Evolutionary conservation across 2,797 vertebrate genomes (phyloP), one percentile per base, ranked within the genome.

Genomic region (Vespertilio murinus): DNA sequence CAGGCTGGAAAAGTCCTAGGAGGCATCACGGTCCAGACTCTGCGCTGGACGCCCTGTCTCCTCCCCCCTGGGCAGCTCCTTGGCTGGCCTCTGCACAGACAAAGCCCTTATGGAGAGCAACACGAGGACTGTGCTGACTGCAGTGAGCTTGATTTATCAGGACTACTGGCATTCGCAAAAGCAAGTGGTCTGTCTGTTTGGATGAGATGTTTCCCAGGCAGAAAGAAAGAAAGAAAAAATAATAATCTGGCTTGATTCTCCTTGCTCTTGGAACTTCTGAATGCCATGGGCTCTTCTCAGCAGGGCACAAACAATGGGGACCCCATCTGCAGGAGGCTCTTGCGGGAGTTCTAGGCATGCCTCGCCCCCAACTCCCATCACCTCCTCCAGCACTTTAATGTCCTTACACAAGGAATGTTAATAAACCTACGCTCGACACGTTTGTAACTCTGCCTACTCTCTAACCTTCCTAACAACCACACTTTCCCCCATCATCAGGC

Each of bases 81-180:
- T 96, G 95, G 97, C 94, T 74, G 30, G 93, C 67, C 85, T 94
- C 90, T 13, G 67, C 75, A 52, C 93, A 96, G 96, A 97, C 96
- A 90, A 95, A 97, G 88, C 83, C 94, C 95, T 92, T 80, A 88
- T 97, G 96, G 92, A 93, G 96, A 96, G 96, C 54, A 95, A 93
- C 93, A 91, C 2, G 95, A 95, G 91, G 79, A 84, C 80, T 65
- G 23, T 77, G 93, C 94, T 96, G 95, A 95, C 96, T 94, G 86
- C 96, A 95, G 96, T 6, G 73, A 83, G 89, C 93, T 93, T 97
- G 96, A 96, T 97, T 97, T 95, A 97, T 96, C 93, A 90, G 92
- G 90, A 93, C 95, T 83, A 90, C 95, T 94, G 94, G 95, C 95
- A 95, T 97, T 95, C 90, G 75, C 52, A 88, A 96, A 95, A 96